phyloP scores from a whole-genome alignment of 1,140 invertebrate genomes.

The Gryllus bimaculatus region DNA sequence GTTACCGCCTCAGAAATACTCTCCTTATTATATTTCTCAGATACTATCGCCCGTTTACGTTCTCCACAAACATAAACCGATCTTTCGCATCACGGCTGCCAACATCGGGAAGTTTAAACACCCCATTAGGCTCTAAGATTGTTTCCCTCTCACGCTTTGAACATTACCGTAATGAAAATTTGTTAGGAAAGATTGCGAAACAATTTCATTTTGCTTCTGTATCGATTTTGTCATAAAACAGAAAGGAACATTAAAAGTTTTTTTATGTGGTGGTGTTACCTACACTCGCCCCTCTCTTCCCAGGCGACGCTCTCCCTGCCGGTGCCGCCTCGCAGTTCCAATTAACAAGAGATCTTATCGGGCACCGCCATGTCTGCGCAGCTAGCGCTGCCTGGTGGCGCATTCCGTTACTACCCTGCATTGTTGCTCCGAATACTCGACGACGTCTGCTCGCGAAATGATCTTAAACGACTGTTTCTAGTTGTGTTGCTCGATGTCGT shows the following conservation, averaged over 20 bases:
- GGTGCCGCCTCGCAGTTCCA: neutral
- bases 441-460: neutral
- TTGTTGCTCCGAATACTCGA: neutral
- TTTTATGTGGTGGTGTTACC: neutral
- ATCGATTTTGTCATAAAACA: slow-evolving; percentile 5
- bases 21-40: neutral
- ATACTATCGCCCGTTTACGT: neutral
- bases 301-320: neutral
- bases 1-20: neutral
- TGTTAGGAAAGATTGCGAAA: neutral
- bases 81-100: neutral
- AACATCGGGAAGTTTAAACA: neutral
- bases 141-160: neutral
- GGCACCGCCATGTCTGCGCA: no score
- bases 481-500: no score
- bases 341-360: neutral
- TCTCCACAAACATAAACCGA: neutral
- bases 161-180: neutral
- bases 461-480: neutral
- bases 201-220: slow-evolving; percentile 5
- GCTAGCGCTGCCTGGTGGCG: neutral
- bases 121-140: neutral
- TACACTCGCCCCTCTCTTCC: neutral
- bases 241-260: neutral
- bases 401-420: neutral